Percentiles rank a stretch among this genome's conserved stretches.
These are phyloP conservation scores for Cactoblastis cactorum DNA, from an alignment of 2,888 invertebrate species.

Conservation along the genomic window DNA sequence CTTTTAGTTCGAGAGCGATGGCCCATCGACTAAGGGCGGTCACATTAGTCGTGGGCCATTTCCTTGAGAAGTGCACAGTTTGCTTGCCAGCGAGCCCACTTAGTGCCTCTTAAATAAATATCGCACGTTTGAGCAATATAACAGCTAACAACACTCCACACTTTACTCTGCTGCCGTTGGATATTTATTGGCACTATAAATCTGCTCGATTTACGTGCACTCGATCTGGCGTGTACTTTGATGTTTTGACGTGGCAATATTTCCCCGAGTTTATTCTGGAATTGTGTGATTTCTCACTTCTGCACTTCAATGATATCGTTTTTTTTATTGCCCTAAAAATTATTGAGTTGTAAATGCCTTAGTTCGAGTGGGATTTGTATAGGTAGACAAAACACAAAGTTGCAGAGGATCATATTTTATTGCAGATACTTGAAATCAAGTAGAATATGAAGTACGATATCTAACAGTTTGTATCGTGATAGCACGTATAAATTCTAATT, in stretches of 20 bases:
- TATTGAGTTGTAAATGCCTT: too few species aligned
- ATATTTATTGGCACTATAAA: constrained; percentile 64
- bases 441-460: too few species aligned
- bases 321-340: too few species aligned
- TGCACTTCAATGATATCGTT: constrained; percentile 16
- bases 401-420: too few species aligned
- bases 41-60: constrained; percentile 72
- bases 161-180: constrained; percentile 49
- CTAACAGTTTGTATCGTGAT: too few species aligned
- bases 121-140: constrained; percentile 68
- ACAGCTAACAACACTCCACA: constrained; percentile 71
- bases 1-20: constrained; percentile 1
- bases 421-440: too few species aligned
- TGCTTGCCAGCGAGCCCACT: constrained; percentile 47
- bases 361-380: too few species aligned
- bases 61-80: constrained; percentile 61
- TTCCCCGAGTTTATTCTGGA: constrained; percentile 4
- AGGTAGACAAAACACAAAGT: too few species aligned
- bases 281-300: neutral
- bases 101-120: constrained; percentile 72
- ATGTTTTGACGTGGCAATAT: constrained; percentile 8
- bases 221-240: constrained; percentile 12
- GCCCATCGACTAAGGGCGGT: constrained; percentile 9
- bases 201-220: constrained; percentile 50
- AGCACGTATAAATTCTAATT: too few species aligned